Evolutionary conservation across 2,888 invertebrate species (phyloP).

Genomic region (Eupithecia inturbata): DNA sequence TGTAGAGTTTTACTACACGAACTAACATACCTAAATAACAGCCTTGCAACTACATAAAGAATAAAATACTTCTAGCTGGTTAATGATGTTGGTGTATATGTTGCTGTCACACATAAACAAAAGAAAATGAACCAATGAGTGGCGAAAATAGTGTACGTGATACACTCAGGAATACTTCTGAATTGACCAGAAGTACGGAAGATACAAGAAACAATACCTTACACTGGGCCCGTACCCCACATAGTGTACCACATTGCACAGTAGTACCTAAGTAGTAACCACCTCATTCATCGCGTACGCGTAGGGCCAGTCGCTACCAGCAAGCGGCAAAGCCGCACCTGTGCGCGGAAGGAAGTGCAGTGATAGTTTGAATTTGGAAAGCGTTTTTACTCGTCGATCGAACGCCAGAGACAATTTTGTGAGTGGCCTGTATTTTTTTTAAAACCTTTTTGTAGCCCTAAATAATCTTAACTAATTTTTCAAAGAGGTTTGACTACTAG

Average conservation of each 20-base stretch:
- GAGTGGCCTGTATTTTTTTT: slow-evolving; percentile 31
- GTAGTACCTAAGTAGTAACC: slow-evolving; percentile 11
- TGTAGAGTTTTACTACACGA: too few species aligned
- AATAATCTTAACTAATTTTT: not conserved
- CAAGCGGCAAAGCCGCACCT: slow-evolving; percentile 58
- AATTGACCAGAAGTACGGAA: not conserved
- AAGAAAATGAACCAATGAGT: too few species aligned
- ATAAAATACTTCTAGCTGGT: too few species aligned
- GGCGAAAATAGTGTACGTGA: not conserved
- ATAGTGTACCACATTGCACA: slow-evolving; percentile 5
- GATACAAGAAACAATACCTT: not conserved
- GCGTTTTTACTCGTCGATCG: slow-evolving; percentile 49
- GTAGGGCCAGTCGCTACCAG: slow-evolving; percentile 54
- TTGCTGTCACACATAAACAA: too few species aligned
- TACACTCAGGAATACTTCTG: not conserved
- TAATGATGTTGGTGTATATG: too few species aligned
- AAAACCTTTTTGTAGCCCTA: not conserved
- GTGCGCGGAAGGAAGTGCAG: slow-evolving; percentile 73
- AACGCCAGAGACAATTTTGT: slow-evolving; percentile 45
- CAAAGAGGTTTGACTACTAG: not conserved
- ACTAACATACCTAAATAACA: too few species aligned
- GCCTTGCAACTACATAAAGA: too few species aligned
- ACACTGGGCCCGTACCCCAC: slow-evolving; percentile 6
- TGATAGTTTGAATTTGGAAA: slow-evolving; percentile 64
- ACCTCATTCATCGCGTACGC: slow-evolving; percentile 20